These are phyloP conservation scores for Cyrtorhinus lividipennis DNA, from an alignment of 1,140 invertebrate species.

Conservation along the genomic window DNA sequence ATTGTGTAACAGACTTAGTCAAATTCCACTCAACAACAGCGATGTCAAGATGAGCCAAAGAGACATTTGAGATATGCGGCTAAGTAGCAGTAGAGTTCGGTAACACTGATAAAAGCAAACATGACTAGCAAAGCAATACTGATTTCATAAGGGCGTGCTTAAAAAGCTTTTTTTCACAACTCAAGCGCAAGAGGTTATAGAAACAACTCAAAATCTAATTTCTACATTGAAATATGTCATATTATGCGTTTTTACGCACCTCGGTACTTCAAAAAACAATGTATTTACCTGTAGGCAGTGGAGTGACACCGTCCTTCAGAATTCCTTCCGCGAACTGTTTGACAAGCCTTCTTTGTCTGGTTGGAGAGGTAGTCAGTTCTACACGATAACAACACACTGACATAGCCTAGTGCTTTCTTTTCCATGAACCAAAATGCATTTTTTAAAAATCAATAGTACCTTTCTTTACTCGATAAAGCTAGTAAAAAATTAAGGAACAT, in stretches of 20 bases:
- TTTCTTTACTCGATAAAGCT: no score
- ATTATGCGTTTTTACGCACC: no score
- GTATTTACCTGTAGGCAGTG: slow-evolving; percentile 29
- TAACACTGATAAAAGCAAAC: not conserved
- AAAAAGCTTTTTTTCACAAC: no score
- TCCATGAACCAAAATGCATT: slow-evolving; percentile 3
- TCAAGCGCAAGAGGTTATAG: no score
- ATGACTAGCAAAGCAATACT: not conserved
- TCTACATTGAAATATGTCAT: no score
- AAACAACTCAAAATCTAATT: no score
- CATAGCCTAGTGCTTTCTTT: not conserved
- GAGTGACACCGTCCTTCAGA: slow-evolving; percentile 36
- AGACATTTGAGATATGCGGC: not conserved
- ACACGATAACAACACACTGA: slow-evolving; percentile 18
- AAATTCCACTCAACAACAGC: not conserved
- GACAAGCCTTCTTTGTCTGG: slow-evolving; percentile 24
- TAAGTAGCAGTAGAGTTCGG: not conserved
- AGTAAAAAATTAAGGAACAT: no score
- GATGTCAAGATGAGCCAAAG: not conserved
- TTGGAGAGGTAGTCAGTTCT: slow-evolving; percentile 16
- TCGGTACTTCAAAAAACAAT: not conserved
- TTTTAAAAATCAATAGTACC: not conserved
- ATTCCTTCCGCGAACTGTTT: slow-evolving; percentile 31
- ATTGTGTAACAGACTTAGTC: no score
- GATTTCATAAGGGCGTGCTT: no score